Conservation (phyloP, 1,140 invertebrate genomes). For the Eumaeus atala region DNA sequence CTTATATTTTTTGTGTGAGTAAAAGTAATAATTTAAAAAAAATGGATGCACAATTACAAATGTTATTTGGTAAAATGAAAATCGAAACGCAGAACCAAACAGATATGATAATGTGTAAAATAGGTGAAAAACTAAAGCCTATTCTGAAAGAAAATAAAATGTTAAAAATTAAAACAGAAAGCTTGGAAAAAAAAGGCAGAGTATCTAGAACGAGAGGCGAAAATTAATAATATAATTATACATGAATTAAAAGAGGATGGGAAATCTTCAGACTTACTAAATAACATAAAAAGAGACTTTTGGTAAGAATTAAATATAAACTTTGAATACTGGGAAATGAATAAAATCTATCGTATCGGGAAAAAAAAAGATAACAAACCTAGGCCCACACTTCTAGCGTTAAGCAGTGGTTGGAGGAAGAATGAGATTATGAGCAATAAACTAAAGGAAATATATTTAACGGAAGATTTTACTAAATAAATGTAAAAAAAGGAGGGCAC, state of each 20-base stretch:
- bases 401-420: conserved; percentile 18
- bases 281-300: conserved; percentile 18
- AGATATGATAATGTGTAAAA: conserved; percentile 27
- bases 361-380: conserved; percentile 20
- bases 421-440: conserved; percentile 11
- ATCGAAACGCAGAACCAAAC: conserved; percentile 30
- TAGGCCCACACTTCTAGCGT: conserved; percentile 18
- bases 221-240: conserved; percentile 14
- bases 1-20: too few relatives aligned
- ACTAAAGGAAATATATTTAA: conserved; percentile 1
- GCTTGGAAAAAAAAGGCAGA: conserved; percentile 20
- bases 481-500: conserved; percentile 15
- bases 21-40: too few relatives aligned
- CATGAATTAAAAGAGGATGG: conserved; percentile 12
- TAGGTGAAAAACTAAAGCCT: conserved; percentile 26
- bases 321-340: conserved; percentile 23
- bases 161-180: conserved; percentile 22
- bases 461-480: conserved; percentile 6
- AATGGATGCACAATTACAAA: too few relatives aligned
- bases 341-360: conserved; percentile 26
- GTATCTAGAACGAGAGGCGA: conserved; percentile 10
- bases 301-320: conserved; percentile 19
- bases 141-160: conserved; percentile 27
- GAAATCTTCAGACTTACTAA: conserved; percentile 13
- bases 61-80: conserved; percentile 29